Conservation (phyloP, 2,797 vertebrate genomes). For the Xiphophorus birchmanni region DNA sequence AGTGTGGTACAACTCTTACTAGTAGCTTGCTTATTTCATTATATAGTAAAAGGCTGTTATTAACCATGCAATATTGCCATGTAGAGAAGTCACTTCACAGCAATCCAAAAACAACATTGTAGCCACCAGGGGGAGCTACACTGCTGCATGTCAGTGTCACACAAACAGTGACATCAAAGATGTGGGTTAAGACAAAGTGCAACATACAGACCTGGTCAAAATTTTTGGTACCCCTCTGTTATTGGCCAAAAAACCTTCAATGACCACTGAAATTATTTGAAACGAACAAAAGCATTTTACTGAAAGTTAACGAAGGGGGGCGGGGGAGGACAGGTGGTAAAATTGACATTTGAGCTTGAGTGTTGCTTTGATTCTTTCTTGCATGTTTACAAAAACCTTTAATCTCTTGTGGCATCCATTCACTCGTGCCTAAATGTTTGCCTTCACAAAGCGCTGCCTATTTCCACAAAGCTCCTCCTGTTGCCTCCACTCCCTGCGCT, state of each 20-base stretch:
- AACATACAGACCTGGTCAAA: neutral
- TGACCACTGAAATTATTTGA: neutral
- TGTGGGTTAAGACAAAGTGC: neutral
- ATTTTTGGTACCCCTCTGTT: neutral
- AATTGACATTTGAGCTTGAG: too few species aligned
- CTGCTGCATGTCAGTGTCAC: neutral
- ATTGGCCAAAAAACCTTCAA: neutral
- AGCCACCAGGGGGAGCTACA: constrained; percentile 25
- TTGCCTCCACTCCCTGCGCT: too few species aligned
- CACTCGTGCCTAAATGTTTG: too few species aligned
- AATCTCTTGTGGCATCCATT: too few species aligned
- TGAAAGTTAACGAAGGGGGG: too few species aligned
- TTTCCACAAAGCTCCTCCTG: too few species aligned
- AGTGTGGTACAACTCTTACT: neutral
- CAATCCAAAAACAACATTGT: neutral
- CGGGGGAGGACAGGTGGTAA: too few species aligned
- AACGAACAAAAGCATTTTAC: neutral
- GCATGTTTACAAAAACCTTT: too few species aligned
- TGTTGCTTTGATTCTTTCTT: too few species aligned
- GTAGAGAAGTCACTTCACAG: neutral
- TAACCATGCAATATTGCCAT: neutral
- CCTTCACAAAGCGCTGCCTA: too few species aligned
- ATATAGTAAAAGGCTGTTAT: neutral
- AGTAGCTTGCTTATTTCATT: neutral
- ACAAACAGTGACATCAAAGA: neutral